Evolutionary conservation across 2,888 invertebrate genomes (phyloP).

Genomic region (Xestoiulus laeticollis): DNA sequence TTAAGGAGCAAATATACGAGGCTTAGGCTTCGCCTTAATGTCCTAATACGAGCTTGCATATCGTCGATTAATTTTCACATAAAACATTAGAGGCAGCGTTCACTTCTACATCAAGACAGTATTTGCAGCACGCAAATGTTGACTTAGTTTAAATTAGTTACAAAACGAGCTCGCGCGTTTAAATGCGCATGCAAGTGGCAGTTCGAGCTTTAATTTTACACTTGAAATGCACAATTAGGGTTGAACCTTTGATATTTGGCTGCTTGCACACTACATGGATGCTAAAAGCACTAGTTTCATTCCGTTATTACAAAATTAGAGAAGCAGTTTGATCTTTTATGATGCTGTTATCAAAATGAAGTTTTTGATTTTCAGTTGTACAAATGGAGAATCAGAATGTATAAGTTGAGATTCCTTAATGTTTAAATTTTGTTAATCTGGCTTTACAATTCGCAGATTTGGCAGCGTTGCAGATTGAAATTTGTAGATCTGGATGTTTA

Average conservation of each 20-base stretch:
- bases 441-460: no score
- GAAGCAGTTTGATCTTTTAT: neutral
- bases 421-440: no score
- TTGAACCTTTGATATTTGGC: neutral
- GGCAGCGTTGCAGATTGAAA: no score
- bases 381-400: no score
- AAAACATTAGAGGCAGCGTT: conserved; percentile 5
- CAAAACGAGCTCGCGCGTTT: neutral
- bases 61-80: conserved; percentile 30
- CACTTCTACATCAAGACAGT: neutral
- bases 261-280: neutral
- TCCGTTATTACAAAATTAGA: neutral
- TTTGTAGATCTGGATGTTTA: no score
- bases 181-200: neutral
- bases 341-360: neutral
- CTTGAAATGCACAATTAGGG: neutral
- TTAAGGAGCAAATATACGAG: conserved; percentile 39
- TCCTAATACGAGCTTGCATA: neutral
- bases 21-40: conserved; percentile 28
- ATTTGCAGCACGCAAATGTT: neutral
- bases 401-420: no score
- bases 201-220: neutral
- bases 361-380: no score
- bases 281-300: neutral
- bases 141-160: conserved; percentile 21